phyloP scores from a whole-genome alignment of 2,797 vertebrate species.

The Oreochromis grahami region DNA sequence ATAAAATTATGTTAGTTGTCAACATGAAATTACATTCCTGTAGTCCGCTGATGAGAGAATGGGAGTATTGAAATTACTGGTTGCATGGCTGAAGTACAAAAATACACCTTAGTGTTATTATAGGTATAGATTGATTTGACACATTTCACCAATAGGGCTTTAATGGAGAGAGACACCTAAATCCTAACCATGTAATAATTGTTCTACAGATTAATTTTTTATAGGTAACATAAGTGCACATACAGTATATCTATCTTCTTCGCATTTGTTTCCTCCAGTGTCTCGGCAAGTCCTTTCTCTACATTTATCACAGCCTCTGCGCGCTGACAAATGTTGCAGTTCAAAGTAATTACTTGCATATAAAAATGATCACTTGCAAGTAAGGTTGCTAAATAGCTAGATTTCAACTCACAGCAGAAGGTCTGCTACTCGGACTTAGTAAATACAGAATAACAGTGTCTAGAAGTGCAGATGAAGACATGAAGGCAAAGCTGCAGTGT shows the following conservation, averaged over 20 bases:
- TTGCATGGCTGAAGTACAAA: not conserved
- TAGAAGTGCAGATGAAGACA: not conserved
- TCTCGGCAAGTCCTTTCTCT: not conserved
- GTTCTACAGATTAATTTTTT: not conserved
- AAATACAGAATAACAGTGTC: not conserved
- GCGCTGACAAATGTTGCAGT: not conserved
- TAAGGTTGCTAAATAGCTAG: not conserved
- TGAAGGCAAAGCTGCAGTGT: not conserved
- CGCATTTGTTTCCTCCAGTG: not conserved
- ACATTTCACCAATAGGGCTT: not conserved
- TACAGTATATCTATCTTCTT: not conserved
- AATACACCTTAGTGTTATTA: not conserved
- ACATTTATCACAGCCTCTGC: not conserved
- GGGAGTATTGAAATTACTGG: not conserved
- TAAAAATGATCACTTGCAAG: not conserved
- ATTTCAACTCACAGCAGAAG: not conserved
- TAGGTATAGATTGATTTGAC: conserved; percentile 1
- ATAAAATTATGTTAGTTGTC: conserved; percentile 5
- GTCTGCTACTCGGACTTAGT: not conserved
- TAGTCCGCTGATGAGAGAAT: not conserved
- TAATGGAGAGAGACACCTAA: not conserved
- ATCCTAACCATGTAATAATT: not conserved
- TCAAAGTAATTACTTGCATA: not conserved
- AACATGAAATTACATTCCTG: conserved; percentile 19
- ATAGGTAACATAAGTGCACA: not conserved